These are phyloP conservation scores for Gymnarchus niloticus DNA, from an alignment of 2,113 vertebrate genomes.

Conservation along the genomic window DNA sequence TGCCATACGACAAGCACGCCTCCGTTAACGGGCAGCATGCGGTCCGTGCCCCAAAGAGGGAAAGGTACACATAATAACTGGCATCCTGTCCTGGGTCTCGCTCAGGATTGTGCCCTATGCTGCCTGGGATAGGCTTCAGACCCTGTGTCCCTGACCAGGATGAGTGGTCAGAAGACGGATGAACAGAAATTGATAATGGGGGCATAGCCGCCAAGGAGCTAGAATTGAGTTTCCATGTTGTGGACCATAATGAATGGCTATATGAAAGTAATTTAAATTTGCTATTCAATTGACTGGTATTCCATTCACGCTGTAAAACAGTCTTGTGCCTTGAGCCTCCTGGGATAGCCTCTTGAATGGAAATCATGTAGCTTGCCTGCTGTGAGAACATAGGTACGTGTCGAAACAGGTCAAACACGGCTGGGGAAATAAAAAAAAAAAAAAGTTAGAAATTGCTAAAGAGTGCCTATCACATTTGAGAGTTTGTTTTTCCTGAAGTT, in stretches of 20 bases:
- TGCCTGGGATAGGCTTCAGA: background rate
- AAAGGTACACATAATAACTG: constrained; percentile 56
- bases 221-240: background rate
- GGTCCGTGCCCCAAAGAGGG: constrained; percentile 70
- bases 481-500: background rate
- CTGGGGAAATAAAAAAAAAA: no score
- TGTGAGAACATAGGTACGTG: background rate
- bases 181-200: background rate
- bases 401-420: background rate
- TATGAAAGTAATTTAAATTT: background rate
- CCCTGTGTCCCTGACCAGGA: background rate
- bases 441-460: background rate
- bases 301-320: background rate
- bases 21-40: constrained; percentile 72
- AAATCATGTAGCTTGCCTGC: background rate
- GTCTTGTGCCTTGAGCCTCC: background rate
- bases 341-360: background rate
- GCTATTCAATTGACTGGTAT: background rate
- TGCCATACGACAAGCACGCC: constrained; percentile 67
- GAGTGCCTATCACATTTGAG: background rate
- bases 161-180: background rate
- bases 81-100: no score
- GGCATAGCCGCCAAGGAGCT: background rate
- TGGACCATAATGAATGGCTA: background rate
- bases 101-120: no score